Evolutionary conservation across 2,888 invertebrate species (phyloP).

Genomic region (Neoaliturus tenellus): DNA sequence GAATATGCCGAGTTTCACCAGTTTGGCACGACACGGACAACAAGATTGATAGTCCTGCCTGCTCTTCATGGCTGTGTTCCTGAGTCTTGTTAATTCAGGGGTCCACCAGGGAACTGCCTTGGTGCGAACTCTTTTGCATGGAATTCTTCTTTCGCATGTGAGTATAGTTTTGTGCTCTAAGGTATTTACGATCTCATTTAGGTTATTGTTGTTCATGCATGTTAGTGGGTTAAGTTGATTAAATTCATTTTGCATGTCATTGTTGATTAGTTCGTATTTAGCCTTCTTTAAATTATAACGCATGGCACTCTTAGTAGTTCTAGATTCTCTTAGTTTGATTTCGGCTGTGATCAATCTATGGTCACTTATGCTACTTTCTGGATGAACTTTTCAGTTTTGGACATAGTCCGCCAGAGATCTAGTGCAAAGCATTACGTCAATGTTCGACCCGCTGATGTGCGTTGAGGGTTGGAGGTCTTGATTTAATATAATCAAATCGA

Average conservation of each 20-base stretch:
- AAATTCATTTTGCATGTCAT: not conserved
- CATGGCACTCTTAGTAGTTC: not conserved
- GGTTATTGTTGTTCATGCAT: no score
- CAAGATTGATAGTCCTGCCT: not conserved
- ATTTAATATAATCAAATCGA: not conserved
- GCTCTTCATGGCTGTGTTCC: not conserved
- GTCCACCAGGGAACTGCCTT: not conserved
- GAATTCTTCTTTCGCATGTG: not conserved
- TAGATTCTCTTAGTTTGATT: not conserved
- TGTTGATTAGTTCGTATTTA: not conserved
- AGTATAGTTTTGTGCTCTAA: not conserved
- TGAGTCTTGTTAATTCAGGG: not conserved
- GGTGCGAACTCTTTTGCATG: not conserved
- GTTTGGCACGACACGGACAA: not conserved
- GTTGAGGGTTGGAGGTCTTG: not conserved
- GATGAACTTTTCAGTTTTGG: conserved; percentile 5
- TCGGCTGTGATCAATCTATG: conserved; percentile 6
- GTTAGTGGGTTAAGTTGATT: not conserved
- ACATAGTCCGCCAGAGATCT: not conserved
- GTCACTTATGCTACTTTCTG: not conserved
- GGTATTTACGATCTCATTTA: not conserved
- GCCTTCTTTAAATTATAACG: not conserved
- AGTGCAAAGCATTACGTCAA: conserved; percentile 25
- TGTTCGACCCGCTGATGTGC: conserved; percentile 12
- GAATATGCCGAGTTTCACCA: not conserved